Evolutionary conservation across 1,140 invertebrate species (phyloP).

Genomic region (Melanaphis sacchari): DNA sequence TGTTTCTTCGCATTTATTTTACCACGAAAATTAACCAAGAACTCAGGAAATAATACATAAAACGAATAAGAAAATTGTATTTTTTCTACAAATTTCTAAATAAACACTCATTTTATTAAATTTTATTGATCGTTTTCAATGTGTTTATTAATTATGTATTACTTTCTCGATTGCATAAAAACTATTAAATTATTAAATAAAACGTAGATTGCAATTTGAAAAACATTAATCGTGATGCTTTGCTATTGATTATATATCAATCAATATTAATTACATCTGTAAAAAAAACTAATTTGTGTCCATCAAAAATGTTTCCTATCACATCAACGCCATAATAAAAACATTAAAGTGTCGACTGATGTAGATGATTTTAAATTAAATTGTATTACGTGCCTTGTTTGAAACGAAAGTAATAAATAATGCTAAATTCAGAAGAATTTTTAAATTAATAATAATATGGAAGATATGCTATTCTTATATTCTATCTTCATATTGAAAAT

Average conservation of each 20-base stretch:
- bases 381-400: background rate
- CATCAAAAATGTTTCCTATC: background rate
- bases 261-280: background rate
- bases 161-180: background rate
- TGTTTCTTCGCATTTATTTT: background rate
- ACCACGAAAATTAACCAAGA: background rate
- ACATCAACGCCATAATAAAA: background rate
- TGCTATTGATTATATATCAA: background rate
- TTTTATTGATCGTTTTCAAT: background rate
- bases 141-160: background rate
- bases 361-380: background rate
- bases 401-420: background rate
- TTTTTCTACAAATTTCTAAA: background rate
- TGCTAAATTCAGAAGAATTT: background rate
- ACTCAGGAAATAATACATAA: background rate
- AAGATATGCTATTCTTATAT: background rate
- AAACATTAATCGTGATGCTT: background rate
- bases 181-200: background rate
- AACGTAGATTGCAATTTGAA: background rate
- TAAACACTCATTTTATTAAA: background rate
- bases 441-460: constrained; percentile 4
- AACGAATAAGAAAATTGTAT: background rate
- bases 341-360: background rate
- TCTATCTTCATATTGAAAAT: background rate
- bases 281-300: background rate